Percentiles rank a stretch among this genome's conserved stretches.
These are phyloP conservation scores for Neoscelio sp. DNA, from an alignment of 2,888 invertebrate species.

Conservation along the genomic window DNA sequence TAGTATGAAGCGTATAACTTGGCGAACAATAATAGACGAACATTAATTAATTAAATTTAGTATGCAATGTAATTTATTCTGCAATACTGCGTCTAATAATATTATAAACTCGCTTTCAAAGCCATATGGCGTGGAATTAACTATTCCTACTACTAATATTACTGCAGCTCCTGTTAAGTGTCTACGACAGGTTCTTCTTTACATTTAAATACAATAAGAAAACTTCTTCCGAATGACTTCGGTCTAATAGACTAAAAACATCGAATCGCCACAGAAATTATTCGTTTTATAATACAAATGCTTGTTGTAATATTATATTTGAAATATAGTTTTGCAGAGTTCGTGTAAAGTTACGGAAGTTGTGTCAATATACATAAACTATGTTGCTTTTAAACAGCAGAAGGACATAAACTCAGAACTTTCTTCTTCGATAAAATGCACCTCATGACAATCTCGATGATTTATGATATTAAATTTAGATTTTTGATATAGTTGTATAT, in stretches of 20 bases:
- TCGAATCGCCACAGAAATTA: neutral
- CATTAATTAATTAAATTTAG: constrained; percentile 38
- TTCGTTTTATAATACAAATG: no score
- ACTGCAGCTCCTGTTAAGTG: constrained; percentile 20
- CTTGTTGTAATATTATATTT: no score
- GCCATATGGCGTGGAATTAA: constrained; percentile 45
- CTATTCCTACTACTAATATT: constrained; percentile 38
- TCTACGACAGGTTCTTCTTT: constrained; percentile 6
- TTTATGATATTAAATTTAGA: no score
- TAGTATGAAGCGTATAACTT: neutral
- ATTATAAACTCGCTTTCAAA: constrained; percentile 53
- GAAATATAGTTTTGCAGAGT: no score
- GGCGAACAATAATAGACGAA: constrained; percentile 24
- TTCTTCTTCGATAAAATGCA: no score
- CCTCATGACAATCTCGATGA: no score
- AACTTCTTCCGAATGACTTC: neutral
- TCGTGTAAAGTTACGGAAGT: no score
- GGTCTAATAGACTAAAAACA: neutral
- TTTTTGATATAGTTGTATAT: no score
- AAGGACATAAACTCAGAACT: no score
- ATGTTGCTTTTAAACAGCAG: no score
- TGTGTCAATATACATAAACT: no score
- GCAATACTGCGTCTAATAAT: constrained; percentile 36
- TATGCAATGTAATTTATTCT: constrained; percentile 41
- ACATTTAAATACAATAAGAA: neutral